phyloP scores from a whole-genome alignment of 2,888 invertebrate genomes.

The Pseudolycoriella hygida region DNA sequence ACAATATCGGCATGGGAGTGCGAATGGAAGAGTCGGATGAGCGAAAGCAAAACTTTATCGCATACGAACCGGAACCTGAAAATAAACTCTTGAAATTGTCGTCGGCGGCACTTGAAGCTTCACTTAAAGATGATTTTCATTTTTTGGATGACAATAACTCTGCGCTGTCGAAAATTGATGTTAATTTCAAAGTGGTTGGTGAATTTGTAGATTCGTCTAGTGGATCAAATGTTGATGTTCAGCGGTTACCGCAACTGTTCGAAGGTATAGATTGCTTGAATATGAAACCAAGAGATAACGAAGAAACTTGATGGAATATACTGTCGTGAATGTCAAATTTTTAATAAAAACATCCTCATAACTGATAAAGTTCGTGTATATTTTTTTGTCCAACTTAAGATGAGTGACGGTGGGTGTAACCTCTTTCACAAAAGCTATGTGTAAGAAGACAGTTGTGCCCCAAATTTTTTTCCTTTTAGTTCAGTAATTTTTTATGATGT shows the following conservation, averaged over 20 bases:
- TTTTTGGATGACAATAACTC: slow-evolving; percentile 11
- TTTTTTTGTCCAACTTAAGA: too few species aligned
- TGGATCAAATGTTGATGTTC: slow-evolving; percentile 12
- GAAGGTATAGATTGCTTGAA: slow-evolving; percentile 13
- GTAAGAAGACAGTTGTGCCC: too few species aligned
- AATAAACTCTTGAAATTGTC: slow-evolving; percentile 16
- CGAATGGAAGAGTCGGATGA: slow-evolving; percentile 11
- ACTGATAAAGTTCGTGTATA: too few species aligned
- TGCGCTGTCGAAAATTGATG: slow-evolving; percentile 10
- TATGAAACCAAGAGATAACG: slow-evolving; percentile 5
- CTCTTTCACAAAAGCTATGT: too few species aligned
- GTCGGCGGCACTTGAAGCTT: slow-evolving; percentile 16
- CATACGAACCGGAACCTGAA: slow-evolving; percentile 13
- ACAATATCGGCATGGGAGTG: slow-evolving; percentile 18
- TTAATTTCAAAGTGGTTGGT: slow-evolving; percentile 11
- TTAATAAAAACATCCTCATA: too few species aligned
- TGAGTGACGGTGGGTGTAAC: too few species aligned
- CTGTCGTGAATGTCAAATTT: too few species aligned
- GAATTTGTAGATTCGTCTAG: slow-evolving; percentile 12
- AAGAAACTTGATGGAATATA: too few species aligned
- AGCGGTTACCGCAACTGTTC: slow-evolving; percentile 15
- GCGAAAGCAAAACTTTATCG: neutral
- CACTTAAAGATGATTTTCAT: slow-evolving; percentile 15
- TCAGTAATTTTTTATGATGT: too few species aligned
- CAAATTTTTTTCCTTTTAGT: too few species aligned